Evolutionary conservation across 2,888 invertebrate genomes (phyloP), one percentile per base, ranked within the genome.

Genomic region (Tinea trinotella): DNA sequence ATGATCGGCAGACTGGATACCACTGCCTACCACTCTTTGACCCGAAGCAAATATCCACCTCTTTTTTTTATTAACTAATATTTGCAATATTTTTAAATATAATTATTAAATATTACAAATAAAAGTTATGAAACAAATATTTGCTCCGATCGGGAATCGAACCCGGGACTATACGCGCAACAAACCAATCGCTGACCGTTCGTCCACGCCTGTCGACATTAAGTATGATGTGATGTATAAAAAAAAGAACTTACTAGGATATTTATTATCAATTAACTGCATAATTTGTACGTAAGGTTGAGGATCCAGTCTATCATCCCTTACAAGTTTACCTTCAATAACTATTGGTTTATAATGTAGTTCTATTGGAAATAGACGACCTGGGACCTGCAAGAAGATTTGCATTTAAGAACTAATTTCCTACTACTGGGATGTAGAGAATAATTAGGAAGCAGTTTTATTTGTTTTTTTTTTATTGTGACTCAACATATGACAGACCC

Each of bases 211-310:
- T 9, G 9, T 24, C 9, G 24, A 24, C 24, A 24, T 7, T 9
- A 24, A 24, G 24, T 24, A 9, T 9, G 5, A 9, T 24, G 24
- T 24, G 9, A 5, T 7, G 9, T 24, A 24, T 24, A 24, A 24
- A 24, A 24, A 24, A 24, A 24, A 24, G 9, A 40, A 71, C 83
- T 74, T 76, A 90, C 91, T 82, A 58, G 93, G 90, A 85, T 95
- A 97, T 85, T 96, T 96, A 62, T 90, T 90, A 68, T 98, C 97
- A 61, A 98, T 95, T 61, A 96, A 85, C 75, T 96, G 96, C 83
- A 99, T 88, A 57, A 99, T 92, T 67, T 96, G 93, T 1, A 98
- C 87, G 66, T 95, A 99, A 0, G 99, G 99, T 50, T 93, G 93
- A 0, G 97, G 94, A 82, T 98, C 95, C n/a, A 99, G 88, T 57